A percentile compares a stretch with the other conserved stretches of the same genome.
Conservation (phyloP, 2,888 invertebrate genomes). For the Lacanobia oleracea region DNA sequence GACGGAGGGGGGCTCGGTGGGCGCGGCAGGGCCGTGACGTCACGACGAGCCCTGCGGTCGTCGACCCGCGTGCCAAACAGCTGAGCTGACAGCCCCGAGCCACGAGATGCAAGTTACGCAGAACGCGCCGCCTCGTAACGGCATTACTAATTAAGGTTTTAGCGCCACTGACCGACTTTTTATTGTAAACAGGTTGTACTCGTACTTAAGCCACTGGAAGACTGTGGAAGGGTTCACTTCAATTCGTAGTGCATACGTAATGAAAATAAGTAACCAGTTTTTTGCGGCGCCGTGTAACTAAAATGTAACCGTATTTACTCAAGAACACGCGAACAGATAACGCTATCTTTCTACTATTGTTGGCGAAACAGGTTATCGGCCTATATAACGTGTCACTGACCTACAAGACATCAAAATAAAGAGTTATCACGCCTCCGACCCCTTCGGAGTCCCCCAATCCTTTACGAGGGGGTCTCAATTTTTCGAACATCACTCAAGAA, state of each 20-base stretch:
- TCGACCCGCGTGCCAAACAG: slow-evolving; percentile 78
- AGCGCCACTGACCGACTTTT: slow-evolving; percentile 66
- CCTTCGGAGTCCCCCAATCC: slow-evolving; percentile 14
- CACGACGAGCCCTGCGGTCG: slow-evolving; percentile 83
- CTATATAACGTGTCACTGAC: slow-evolving; percentile 57
- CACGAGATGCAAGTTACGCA: slow-evolving; percentile 58
- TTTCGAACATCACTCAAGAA: slow-evolving; percentile 51
- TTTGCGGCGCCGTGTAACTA: slow-evolving; percentile 42
- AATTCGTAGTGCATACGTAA: slow-evolving; percentile 35
- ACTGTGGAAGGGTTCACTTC: slow-evolving; percentile 40
- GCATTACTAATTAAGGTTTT: slow-evolving; percentile 64
- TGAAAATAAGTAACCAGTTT: slow-evolving; percentile 49
- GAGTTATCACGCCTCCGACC: slow-evolving; percentile 43
- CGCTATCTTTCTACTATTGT: slow-evolving; percentile 35
- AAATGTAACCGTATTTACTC: slow-evolving; percentile 40
- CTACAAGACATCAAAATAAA: slow-evolving; percentile 55
- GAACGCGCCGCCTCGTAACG: slow-evolving; percentile 55
- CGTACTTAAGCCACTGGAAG: slow-evolving; percentile 34
- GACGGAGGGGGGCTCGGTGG: slow-evolving; percentile 65
- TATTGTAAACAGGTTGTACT: slow-evolving; percentile 58
- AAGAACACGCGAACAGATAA: slow-evolving; percentile 57
- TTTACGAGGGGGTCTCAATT: slow-evolving; percentile 33
- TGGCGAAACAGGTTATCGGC: slow-evolving; percentile 42
- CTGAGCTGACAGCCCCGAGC: slow-evolving; percentile 71
- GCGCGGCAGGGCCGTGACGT: slow-evolving; percentile 84